Conservation (phyloP, 2,113 vertebrate genomes). For the Seriola rivoliana region DNA sequence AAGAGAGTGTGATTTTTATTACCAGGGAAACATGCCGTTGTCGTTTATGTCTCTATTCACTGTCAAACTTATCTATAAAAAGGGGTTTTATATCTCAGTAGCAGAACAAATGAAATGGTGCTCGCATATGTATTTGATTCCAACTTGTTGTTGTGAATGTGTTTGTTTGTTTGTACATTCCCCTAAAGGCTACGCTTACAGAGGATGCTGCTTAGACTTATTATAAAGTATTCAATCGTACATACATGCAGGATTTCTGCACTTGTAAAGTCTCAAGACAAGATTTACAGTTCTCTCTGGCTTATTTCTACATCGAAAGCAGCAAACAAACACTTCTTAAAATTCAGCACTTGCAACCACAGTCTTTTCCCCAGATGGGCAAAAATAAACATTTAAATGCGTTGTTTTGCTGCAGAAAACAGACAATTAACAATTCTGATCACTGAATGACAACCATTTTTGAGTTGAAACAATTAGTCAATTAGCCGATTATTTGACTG, state of each 20-base stretch:
- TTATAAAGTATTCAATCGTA: background rate
- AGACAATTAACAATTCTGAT: conserved; percentile 12
- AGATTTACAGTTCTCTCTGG: background rate
- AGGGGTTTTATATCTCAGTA: conserved; percentile 23
- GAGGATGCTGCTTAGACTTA: background rate
- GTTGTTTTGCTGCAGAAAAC: background rate
- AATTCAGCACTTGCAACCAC: background rate
- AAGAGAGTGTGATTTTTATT: conserved; percentile 56
- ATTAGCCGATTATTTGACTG: background rate
- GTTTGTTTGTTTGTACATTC: conserved; percentile 8
- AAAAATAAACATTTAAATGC: conserved; percentile 2
- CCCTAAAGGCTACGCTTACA: background rate
- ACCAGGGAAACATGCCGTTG: conserved; percentile 45
- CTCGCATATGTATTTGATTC: background rate
- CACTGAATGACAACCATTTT: conserved; percentile 6
- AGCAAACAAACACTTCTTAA: background rate
- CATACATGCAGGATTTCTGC: conserved; percentile 9
- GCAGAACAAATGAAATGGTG: conserved; percentile 21
- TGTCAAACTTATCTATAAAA: conserved; percentile 47
- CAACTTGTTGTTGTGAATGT: conserved; percentile 20
- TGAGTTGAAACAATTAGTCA: background rate
- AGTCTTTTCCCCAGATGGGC: background rate
- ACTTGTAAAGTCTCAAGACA: background rate
- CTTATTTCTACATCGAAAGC: background rate
- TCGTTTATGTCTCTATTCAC: conserved; percentile 58